phyloP scores from a whole-genome alignment of 1,140 invertebrate genomes.

The Lepidotrigona ventralis region DNA sequence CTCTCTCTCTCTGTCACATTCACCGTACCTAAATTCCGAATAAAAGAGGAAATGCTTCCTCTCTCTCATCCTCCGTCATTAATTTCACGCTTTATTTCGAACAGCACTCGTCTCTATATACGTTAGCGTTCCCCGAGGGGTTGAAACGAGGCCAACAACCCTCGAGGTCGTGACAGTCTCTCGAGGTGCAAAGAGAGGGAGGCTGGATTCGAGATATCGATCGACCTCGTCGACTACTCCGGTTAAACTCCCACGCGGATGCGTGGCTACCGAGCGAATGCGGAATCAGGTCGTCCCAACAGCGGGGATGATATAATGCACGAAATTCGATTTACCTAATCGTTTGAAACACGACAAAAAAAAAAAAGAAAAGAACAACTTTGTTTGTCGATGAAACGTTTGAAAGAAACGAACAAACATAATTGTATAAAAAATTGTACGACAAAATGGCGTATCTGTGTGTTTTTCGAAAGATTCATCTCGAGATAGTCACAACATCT shows the following conservation, averaged over 20 bases:
- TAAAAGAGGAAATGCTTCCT: background rate
- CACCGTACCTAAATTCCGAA: too few relatives aligned
- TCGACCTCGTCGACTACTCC: slow-evolving; percentile 55
- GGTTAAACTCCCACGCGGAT: slow-evolving; percentile 48
- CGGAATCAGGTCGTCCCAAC: slow-evolving; percentile 56
- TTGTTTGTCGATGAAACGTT: background rate
- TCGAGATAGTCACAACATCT: too few relatives aligned
- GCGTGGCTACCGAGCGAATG: slow-evolving; percentile 35
- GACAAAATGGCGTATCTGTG: too few relatives aligned
- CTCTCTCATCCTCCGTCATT: too few relatives aligned
- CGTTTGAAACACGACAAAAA: background rate
- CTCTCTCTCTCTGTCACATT: too few relatives aligned
- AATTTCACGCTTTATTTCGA: background rate
- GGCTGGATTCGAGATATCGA: slow-evolving; percentile 62
- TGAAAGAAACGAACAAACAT: background rate
- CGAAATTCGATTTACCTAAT: slow-evolving; percentile 9
- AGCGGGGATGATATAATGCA: slow-evolving; percentile 7
- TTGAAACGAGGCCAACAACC: slow-evolving; percentile 68
- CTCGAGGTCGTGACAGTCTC: slow-evolving; percentile 43
- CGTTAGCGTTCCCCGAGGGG: slow-evolving; percentile 28
- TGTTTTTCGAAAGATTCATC: too few relatives aligned
- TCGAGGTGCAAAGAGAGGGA: slow-evolving; percentile 13
- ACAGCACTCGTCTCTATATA: background rate
- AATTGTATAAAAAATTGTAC: background rate
- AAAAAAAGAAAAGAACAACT: background rate